phyloP scores from a whole-genome alignment of 2,888 invertebrate species.

The Folsomia candida region DNA sequence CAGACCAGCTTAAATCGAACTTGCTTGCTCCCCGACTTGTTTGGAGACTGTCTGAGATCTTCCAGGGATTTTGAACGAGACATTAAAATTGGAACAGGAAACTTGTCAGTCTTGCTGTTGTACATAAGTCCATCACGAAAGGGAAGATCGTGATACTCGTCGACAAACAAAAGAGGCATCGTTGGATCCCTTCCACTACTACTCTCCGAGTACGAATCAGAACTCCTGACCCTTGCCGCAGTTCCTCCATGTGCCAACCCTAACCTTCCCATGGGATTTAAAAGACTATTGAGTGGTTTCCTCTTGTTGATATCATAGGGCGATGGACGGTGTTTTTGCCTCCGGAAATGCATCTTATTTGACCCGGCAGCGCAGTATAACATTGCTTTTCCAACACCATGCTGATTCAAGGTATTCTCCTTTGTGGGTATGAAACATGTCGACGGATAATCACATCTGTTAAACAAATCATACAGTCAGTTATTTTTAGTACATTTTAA shows the following conservation, averaged over 20 bases:
- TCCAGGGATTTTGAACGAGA: conserved; percentile 45
- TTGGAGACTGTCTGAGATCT: conserved; percentile 49
- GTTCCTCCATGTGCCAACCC: conserved; percentile 7
- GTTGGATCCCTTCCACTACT: conserved; percentile 8
- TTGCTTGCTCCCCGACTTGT: conserved; percentile 34
- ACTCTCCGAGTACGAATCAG: conserved; percentile 4
- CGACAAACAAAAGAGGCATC: conserved; percentile 25
- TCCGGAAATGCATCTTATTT: conserved; percentile 27
- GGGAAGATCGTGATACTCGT: conserved; percentile 29
- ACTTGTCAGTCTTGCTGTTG: conserved; percentile 47
- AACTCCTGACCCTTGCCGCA: conserved; percentile 8
- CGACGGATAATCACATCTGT: neutral
- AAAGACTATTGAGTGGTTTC: conserved; percentile 29
- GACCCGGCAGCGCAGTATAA: conserved; percentile 27
- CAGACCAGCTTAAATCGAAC: conserved; percentile 32
- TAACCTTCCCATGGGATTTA: conserved; percentile 33
- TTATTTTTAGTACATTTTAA: neutral
- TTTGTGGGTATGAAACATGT: conserved; percentile 2
- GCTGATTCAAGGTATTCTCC: conserved; percentile 12
- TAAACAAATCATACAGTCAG: too few relatives aligned
- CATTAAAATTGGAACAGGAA: conserved; percentile 42
- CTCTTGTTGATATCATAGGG: conserved; percentile 42
- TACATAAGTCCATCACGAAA: conserved; percentile 34
- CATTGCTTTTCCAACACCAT: conserved; percentile 20
- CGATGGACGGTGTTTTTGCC: conserved; percentile 36